Conservation (phyloP, 2,113 vertebrate species). For the Labeo catla region DNA sequence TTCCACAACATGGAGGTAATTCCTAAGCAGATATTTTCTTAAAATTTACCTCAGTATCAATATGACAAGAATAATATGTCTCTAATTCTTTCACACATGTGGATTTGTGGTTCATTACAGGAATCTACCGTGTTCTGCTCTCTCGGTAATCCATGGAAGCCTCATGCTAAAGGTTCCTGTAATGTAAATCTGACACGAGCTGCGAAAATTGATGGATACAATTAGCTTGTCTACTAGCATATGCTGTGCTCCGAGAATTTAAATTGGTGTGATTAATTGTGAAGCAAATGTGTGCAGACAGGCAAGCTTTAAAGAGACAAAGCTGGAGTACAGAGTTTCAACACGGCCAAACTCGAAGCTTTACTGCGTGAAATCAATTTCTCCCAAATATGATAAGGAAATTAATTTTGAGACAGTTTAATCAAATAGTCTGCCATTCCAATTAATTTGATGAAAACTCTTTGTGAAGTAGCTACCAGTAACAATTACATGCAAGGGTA, state of each 20-base stretch:
- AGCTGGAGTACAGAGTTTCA: constrained; percentile 51
- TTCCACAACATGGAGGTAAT: too few species aligned
- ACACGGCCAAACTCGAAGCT: constrained; percentile 53
- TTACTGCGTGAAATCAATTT: constrained; percentile 63
- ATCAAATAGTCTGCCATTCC: constrained; percentile 80
- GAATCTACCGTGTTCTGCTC: neutral
- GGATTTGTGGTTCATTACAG: neutral
- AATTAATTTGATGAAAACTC: constrained; percentile 82
- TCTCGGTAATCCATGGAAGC: neutral
- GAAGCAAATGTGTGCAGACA: constrained; percentile 68
- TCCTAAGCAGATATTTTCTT: neutral
- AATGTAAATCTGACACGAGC: constrained; percentile 13
- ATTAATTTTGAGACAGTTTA: constrained; percentile 79
- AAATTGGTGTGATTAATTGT: constrained; percentile 69
- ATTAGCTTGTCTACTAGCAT: constrained; percentile 51
- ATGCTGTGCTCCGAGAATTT: constrained; percentile 55
- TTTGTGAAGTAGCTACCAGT: constrained; percentile 71
- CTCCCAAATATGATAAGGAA: constrained; percentile 63
- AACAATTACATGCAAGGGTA: constrained; percentile 67
- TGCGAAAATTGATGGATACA: constrained; percentile 57
- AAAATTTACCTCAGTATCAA: neutral
- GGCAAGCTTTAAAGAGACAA: constrained; percentile 59
- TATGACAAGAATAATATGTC: neutral
- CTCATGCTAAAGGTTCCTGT: neutral
- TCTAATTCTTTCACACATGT: neutral